A percentile compares a stretch with the other conserved stretches of the same genome.
phyloP scores from a whole-genome alignment of 1,140 invertebrate genomes.

The Cyclina sinensis region DNA sequence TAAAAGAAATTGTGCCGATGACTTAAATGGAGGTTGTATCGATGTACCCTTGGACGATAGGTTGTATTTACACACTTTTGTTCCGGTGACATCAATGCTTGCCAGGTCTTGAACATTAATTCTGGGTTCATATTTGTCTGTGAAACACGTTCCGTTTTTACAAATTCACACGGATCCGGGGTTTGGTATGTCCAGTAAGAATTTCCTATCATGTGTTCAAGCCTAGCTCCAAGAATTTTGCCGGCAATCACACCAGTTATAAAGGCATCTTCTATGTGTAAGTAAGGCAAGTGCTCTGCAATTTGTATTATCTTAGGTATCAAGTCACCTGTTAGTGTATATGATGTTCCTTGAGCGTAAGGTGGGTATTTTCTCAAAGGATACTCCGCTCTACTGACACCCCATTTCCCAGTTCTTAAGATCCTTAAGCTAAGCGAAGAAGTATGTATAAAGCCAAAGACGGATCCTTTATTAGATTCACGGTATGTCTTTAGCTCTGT shows the following conservation, averaged over 20 bases:
- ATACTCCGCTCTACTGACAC: background rate
- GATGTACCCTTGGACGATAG: background rate
- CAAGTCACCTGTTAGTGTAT: constrained; percentile 22
- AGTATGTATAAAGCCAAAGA: constrained; percentile 6
- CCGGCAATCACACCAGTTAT: constrained; percentile 43
- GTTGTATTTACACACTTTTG: background rate
- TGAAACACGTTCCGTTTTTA: background rate
- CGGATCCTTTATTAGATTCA: background rate
- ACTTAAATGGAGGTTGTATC: background rate
- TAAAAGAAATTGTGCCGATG: too few species aligned
- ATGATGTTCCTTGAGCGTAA: constrained; percentile 26
- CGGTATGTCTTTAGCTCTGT: background rate
- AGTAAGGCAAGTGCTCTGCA: constrained; percentile 17
- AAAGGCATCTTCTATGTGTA: constrained; percentile 42
- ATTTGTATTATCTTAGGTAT: background rate
- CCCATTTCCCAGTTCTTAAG: constrained; percentile 38
- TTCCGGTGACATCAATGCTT: constrained; percentile 1
- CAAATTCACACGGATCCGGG: constrained; percentile 29
- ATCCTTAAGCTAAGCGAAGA: background rate
- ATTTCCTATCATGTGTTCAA: background rate
- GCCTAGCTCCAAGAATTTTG: background rate
- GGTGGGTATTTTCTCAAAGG: background rate
- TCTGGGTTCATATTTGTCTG: background rate
- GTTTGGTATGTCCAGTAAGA: background rate
- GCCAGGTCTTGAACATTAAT: background rate